Evolutionary conservation across 2,888 invertebrate genomes (phyloP).

Genomic region (Mimas tiliae): DNA sequence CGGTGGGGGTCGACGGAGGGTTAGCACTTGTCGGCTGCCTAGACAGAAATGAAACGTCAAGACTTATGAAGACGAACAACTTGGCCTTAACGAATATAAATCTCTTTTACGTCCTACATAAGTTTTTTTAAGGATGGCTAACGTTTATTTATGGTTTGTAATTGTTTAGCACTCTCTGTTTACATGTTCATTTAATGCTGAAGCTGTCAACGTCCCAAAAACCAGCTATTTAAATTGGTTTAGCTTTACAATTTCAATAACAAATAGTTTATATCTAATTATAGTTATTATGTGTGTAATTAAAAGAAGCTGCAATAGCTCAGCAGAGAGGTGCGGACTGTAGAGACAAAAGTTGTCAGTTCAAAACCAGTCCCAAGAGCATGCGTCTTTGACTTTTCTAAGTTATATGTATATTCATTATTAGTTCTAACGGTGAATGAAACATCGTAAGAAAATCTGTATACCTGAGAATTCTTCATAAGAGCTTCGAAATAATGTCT

Average conservation of each 20-base stretch:
- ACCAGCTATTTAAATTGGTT: neutral
- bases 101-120: constrained; percentile 70
- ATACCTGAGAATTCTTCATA: too few relatives aligned
- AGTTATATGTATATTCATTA: too few relatives aligned
- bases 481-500: too few relatives aligned
- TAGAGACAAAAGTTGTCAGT: too few relatives aligned
- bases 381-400: too few relatives aligned
- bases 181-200: constrained; percentile 37
- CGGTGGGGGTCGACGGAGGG: constrained; percentile 50
- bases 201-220: neutral
- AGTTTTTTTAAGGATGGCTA: constrained; percentile 61
- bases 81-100: constrained; percentile 81
- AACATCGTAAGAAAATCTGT: too few relatives aligned
- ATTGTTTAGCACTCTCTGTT: constrained; percentile 42
- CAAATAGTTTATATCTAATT: too few relatives aligned
- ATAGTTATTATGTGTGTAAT: too few relatives aligned
- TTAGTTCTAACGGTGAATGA: too few relatives aligned
- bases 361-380: too few relatives aligned
- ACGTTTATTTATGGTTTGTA: constrained; percentile 56
- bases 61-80: constrained; percentile 83
- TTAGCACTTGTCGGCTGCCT: constrained; percentile 79
- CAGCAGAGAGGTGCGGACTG: too few relatives aligned
- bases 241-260: neutral
- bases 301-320: too few relatives aligned
- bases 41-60: constrained; percentile 82